Base-by-base conservation (phyloP, 1,140 invertebrate species). In the Diachasmimorpha longicaudata region DNA sequence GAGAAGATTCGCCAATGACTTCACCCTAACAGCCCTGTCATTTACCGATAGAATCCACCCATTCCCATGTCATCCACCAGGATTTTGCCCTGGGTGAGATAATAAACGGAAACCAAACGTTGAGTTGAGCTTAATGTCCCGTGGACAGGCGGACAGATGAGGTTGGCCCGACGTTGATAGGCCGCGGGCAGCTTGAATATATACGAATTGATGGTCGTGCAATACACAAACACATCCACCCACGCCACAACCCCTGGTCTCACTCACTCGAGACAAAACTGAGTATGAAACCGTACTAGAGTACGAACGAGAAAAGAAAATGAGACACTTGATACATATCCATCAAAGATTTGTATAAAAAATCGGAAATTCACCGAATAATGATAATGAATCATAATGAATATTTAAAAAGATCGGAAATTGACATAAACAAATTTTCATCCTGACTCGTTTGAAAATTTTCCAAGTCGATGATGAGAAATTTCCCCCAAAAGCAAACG, bases 131-230 rank as follows among this genome's bases (percentile, higher is more conserved):
- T 84, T 86, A 87, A 86, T 87, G 82, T 84, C 79, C 77, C 81
- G 83, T 80, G 83, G 85, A 87, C 83, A 86, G 81, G 79, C 81
- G 77, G 82, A 78, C 81, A 83, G 83, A 87, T 86, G 85, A 85
- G 86, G 81, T 85, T 84, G 83, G 81, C 81, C 83, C 85, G 86
- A 85, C 82, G 83, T 85, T 87, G 87, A 87, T 88, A 85, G 85
- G 81, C 84, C 82, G 70, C 55, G 42, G 77, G 44, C 21, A 48
- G 55, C 42, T 72, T 78, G 76, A 46, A 75, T 21, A 72, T 39
- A n/a, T 70, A 81, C 77, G 77, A 78, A 81, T 74, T 78, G 79
- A 75, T 63, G 36, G 23, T 75, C 25, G 21, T 69, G 55, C 79
- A 76, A 76, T 77, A 75, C 77, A 74, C 71, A 67, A n/a, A 73